These are phyloP conservation scores for Linnaemya tessellans DNA, from an alignment of 2,888 invertebrate species.

Conservation along the genomic window DNA sequence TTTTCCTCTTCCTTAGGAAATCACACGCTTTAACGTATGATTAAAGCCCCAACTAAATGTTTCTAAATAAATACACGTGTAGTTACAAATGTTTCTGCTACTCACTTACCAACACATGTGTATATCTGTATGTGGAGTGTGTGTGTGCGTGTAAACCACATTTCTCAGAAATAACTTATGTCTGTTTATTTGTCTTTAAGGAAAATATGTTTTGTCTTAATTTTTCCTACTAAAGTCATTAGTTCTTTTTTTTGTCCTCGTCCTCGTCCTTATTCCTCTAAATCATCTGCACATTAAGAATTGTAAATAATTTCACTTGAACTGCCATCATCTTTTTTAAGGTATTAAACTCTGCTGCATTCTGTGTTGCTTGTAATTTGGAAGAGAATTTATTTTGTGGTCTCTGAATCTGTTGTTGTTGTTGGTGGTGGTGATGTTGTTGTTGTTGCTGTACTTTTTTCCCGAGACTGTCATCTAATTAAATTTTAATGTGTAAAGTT, in stretches of 20 bases:
- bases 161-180: conserved; percentile 1
- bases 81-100: background rate
- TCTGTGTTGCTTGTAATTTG: conserved; percentile 28
- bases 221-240: conserved; percentile 54
- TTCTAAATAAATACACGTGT: background rate
- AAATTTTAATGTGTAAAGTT: conserved; percentile 78
- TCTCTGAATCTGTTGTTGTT: conserved; percentile 38
- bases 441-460: conserved; percentile 29
- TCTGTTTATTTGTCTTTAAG: background rate
- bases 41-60: background rate
- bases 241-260: conserved; percentile 15
- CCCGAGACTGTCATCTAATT: conserved; percentile 77
- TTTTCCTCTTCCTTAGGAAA: background rate
- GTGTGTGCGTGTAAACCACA: background rate
- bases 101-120: background rate
- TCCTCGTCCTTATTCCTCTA: background rate
- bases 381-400: conserved; percentile 58
- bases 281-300: conserved; percentile 25
- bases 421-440: conserved; percentile 43
- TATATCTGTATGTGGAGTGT: background rate
- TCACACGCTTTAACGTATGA: background rate
- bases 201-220: conserved; percentile 38
- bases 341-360: conserved; percentile 33
- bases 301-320: conserved; percentile 18
- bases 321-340: conserved; percentile 22